A percentile compares a stretch with the other conserved stretches of the same genome.
Evolutionary conservation across 1,140 invertebrate species (phyloP).

Genomic region (Pseudobourletiella spinata): DNA sequence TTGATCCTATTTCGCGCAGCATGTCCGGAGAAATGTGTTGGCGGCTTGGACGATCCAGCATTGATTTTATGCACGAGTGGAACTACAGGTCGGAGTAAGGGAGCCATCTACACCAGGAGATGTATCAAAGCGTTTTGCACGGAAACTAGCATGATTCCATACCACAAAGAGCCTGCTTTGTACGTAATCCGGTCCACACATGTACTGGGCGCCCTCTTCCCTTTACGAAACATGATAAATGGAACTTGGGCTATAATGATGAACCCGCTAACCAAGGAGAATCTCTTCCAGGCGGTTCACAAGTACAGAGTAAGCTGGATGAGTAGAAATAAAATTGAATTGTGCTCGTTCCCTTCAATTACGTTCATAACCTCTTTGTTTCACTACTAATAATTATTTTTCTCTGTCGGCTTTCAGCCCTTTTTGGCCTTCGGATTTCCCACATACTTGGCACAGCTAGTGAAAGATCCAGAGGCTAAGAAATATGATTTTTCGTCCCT

Average conservation of each 20-base stretch:
- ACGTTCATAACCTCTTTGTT: not conserved
- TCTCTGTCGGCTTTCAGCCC: slow-evolving; percentile 12
- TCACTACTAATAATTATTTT: not conserved
- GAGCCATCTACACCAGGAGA: slow-evolving; percentile 29
- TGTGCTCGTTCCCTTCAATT: not conserved
- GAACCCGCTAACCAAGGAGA: slow-evolving; percentile 32
- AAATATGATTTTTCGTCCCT: slow-evolving; percentile 26
- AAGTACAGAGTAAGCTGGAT: slow-evolving; percentile 28
- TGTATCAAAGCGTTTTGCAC: slow-evolving; percentile 24
- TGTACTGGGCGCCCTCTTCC: slow-evolving; percentile 28
- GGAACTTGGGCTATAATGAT: slow-evolving; percentile 33
- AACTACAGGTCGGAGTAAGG: slow-evolving; percentile 29
- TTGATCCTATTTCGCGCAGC: too few species aligned
- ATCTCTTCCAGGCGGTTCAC: slow-evolving; percentile 34
- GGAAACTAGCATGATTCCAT: slow-evolving; percentile 17
- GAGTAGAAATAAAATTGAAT: not conserved
- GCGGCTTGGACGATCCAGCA: slow-evolving; percentile 23
- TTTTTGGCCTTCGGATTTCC: slow-evolving; percentile 34
- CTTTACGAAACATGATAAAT: slow-evolving; percentile 25
- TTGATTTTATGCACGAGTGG: slow-evolving; percentile 29
- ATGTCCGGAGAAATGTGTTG: not conserved
- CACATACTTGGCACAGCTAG: slow-evolving; percentile 23
- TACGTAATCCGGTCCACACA: slow-evolving; percentile 28
- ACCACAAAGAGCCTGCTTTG: slow-evolving; percentile 15
- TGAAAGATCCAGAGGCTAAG: slow-evolving; percentile 27